phyloP scores from a whole-genome alignment of 2,113 vertebrate species.

The Dinomys branickii region DNA sequence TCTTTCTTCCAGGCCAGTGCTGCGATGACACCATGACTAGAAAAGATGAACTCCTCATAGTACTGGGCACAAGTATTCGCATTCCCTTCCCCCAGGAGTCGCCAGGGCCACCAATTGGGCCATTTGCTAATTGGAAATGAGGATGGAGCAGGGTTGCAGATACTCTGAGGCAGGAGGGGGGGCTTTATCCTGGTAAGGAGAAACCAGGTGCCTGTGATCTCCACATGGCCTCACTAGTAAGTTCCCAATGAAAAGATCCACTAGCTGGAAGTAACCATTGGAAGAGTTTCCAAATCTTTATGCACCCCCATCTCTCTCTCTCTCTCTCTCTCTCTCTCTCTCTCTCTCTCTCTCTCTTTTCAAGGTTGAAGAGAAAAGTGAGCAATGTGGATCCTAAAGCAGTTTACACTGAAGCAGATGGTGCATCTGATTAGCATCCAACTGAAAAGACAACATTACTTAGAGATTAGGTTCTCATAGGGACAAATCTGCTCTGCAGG shows the following conservation, averaged over 20 bases:
- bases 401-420: constrained; percentile 72
- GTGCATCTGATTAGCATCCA: constrained; percentile 61
- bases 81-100: background rate
- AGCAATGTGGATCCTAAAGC: constrained; percentile 55
- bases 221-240: background rate
- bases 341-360: background rate
- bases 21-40: background rate
- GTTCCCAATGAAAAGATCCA: constrained; percentile 23
- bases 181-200: background rate
- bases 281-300: background rate
- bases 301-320: background rate
- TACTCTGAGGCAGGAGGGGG: background rate
- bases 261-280: background rate
- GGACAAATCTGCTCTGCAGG: constrained; percentile 36
- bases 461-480: constrained; percentile 56
- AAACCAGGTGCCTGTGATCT: background rate
- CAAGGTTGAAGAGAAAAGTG: constrained; percentile 44
- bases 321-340: background rate
- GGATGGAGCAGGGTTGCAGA: background rate
- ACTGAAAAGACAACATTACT: constrained; percentile 61
- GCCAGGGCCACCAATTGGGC: background rate
- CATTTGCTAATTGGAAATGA: background rate
- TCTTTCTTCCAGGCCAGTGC: background rate
- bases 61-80: background rate
- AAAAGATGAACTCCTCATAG: background rate